phyloP scores from a whole-genome alignment of 2,888 invertebrate genomes.

The Rhaphigaster nebulosa region DNA sequence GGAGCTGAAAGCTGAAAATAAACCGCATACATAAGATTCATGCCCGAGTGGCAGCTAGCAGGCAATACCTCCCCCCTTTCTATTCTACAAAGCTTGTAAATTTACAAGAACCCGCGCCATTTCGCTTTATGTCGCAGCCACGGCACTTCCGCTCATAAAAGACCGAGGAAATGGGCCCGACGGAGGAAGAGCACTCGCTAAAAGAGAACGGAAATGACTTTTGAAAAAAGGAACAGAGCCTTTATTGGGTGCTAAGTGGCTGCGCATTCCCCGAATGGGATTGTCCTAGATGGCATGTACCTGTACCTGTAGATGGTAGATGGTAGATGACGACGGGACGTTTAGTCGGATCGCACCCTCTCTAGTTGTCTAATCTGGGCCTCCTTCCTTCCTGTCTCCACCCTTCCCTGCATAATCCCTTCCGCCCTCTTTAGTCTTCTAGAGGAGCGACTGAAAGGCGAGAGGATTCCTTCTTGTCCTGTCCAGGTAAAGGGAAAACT shows the following conservation, averaged over 20 bases:
- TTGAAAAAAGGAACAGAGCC: slow-evolving; percentile 26
- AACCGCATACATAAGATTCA: background rate
- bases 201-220: slow-evolving; percentile 49
- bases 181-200: background rate
- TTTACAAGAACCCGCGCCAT: background rate
- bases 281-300: slow-evolving; percentile 25
- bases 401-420: slow-evolving; percentile 21
- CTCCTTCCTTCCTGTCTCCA: slow-evolving; percentile 25
- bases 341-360: background rate
- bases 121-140: background rate
- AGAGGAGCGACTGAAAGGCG: background rate
- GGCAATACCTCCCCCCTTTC: background rate
- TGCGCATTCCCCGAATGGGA: slow-evolving; percentile 46
- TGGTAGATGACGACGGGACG: background rate
- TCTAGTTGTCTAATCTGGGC: slow-evolving; percentile 14
- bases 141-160: slow-evolving; percentile 33
- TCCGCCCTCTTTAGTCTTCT: background rate
- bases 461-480: background rate
- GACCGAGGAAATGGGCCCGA: background rate
- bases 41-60: background rate
- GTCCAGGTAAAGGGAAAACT: background rate
- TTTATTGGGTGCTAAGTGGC: slow-evolving; percentile 49
- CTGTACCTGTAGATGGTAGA: background rate
- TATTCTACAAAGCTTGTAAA: background rate
- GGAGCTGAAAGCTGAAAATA: too few species aligned